Percentiles rank a stretch among this genome's conserved stretches.
phyloP scores from a whole-genome alignment of 2,797 vertebrate genomes.

The Sebastolobus altivelis region DNA sequence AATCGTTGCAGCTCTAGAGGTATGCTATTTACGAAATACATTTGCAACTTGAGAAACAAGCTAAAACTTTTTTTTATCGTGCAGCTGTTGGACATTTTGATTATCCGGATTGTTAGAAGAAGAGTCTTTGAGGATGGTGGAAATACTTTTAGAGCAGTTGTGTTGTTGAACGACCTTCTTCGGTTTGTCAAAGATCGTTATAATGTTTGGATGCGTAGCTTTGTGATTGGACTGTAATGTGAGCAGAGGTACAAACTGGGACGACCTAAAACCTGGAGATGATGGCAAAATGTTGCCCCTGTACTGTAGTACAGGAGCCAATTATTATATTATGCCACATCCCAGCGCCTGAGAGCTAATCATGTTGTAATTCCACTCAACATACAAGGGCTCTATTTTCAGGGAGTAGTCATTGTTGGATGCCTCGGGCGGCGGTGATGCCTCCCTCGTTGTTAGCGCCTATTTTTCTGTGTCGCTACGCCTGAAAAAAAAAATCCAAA shows the following conservation, averaged over 20 bases:
- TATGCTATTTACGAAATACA: background rate
- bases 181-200: background rate
- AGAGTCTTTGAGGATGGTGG: background rate
- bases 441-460: constrained; percentile 37
- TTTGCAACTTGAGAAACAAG: too few relatives aligned
- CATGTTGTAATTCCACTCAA: constrained; percentile 53
- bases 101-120: background rate
- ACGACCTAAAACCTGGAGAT: constrained; percentile 8
- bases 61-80: too few relatives aligned
- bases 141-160: background rate
- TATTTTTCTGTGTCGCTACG: constrained; percentile 19
- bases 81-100: background rate
- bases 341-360: constrained; percentile 43
- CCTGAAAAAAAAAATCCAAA: constrained; percentile 45
- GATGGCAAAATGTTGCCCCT: constrained; percentile 15
- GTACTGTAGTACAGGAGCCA: constrained; percentile 15
- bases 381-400: constrained; percentile 61
- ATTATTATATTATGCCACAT: constrained; percentile 42
- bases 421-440: constrained; percentile 37
- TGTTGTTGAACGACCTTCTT: background rate
- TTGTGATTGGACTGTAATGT: background rate
- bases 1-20: background rate
- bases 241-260: background rate
- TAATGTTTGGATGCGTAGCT: background rate
- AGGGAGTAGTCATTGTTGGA: constrained; percentile 44